Conservation (phyloP, 2,797 vertebrate species). For the Myotis myotis region DNA sequence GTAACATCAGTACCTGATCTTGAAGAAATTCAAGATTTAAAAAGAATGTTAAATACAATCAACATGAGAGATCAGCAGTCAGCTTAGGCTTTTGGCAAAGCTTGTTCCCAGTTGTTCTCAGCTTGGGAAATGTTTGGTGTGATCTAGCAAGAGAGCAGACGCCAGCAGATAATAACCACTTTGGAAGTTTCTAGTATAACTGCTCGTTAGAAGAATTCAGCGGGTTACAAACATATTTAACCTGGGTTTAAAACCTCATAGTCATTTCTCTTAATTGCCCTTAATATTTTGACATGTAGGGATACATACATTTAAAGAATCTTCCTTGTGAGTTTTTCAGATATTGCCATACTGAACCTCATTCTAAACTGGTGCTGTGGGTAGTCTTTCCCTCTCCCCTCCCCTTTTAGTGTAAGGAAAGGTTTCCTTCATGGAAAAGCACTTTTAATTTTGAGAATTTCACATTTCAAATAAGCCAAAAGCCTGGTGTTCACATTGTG, state of each 20-base stretch:
- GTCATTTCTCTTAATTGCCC: conserved; percentile 54
- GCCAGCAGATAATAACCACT: background rate
- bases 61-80: conserved; percentile 68
- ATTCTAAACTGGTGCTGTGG: conserved; percentile 81
- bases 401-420: conserved; percentile 54
- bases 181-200: conserved; percentile 22
- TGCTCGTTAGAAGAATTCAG: conserved; percentile 38
- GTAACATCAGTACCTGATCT: conserved; percentile 73
- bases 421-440: conserved; percentile 69
- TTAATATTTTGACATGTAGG: conserved; percentile 69
- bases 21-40: conserved; percentile 66
- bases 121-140: conserved; percentile 51
- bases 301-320: conserved; percentile 54
- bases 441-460: conserved; percentile 68
- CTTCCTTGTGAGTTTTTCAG: conserved; percentile 65
- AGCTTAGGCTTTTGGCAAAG: conserved; percentile 66
- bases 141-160: background rate
- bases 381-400: conserved; percentile 46
- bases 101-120: conserved; percentile 59
- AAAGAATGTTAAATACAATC: conserved; percentile 65
- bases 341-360: conserved; percentile 77
- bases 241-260: conserved; percentile 49
- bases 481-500: conserved; percentile 73
- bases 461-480: conserved; percentile 67
- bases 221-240: conserved; percentile 17